These are phyloP conservation scores for Netelia virgata DNA, from an alignment of 2,888 invertebrate genomes.

Conservation along the genomic window DNA sequence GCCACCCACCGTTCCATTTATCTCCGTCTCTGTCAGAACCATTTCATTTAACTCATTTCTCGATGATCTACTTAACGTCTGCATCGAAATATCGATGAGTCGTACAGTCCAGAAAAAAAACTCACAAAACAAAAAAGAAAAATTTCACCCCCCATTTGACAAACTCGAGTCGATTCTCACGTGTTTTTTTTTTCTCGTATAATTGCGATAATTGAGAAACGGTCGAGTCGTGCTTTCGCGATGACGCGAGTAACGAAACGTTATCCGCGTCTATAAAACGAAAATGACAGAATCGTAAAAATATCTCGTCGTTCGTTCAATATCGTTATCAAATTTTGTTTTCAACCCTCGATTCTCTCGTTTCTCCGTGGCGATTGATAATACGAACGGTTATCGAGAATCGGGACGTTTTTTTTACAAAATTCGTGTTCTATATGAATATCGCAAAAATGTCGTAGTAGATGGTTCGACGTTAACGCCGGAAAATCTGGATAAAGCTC, in stretches of 20 bases:
- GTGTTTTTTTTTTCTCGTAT: not conserved
- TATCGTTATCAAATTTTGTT: not conserved
- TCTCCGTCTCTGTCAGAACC: constrained; percentile 3
- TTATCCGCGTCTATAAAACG: constrained; percentile 1
- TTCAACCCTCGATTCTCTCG: not conserved
- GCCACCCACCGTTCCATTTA: not conserved
- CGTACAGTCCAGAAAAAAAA: not conserved
- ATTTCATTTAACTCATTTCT: constrained; percentile 38
- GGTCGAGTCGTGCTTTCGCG: not conserved
- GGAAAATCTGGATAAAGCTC: not conserved
- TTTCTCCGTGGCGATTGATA: no score
- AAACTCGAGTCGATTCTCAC: constrained; percentile 33
- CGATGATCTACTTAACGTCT: constrained; percentile 9
- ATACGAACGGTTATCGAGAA: no score
- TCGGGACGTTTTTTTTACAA: no score
- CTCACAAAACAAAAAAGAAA: not conserved
- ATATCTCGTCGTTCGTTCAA: constrained; percentile 22
- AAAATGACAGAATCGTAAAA: constrained; percentile 18
- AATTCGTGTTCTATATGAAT: not conserved
- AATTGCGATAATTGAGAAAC: constrained; percentile 46
- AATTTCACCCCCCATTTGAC: constrained; percentile 3
- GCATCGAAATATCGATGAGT: constrained; percentile 42
- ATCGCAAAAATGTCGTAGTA: not conserved
- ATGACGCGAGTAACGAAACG: not conserved
- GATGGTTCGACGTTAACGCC: not conserved